Evolutionary conservation across 2,888 invertebrate species (phyloP).

Genomic region (Sinodicranocentrus sp.): DNA sequence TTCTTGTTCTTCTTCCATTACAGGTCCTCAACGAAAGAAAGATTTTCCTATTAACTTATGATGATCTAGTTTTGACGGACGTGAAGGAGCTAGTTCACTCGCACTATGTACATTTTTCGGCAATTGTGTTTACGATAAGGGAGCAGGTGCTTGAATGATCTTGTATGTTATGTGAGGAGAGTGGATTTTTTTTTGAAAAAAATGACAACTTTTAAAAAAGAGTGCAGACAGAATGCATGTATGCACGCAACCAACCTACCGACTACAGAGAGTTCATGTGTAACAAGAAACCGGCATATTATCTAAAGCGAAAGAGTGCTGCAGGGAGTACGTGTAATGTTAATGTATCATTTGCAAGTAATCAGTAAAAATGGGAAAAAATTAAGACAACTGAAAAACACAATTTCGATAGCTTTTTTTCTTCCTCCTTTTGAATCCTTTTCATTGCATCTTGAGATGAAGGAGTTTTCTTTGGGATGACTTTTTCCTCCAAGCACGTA

Average conservation of each 20-base stretch:
- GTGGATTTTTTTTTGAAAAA: conserved; percentile 38
- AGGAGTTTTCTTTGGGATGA: background rate
- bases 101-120: conserved; percentile 11
- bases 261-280: conserved; percentile 30
- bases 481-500: conserved; percentile 43
- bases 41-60: conserved; percentile 59
- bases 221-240: conserved; percentile 23
- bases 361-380: conserved; percentile 39
- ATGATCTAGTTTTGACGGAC: conserved; percentile 69
- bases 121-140: background rate
- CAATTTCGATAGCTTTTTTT: conserved; percentile 1
- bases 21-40: conserved; percentile 33
- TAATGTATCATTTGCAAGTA: conserved; percentile 42
- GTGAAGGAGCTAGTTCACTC: conserved; percentile 27
- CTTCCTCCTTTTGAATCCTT: background rate
- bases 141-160: conserved; percentile 60
- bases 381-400: conserved; percentile 31
- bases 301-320: conserved; percentile 33
- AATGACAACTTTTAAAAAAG: conserved; percentile 28
- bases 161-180: background rate
- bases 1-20: conserved; percentile 48
- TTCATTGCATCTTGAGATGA: background rate
- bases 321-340: conserved; percentile 54
- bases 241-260: conserved; percentile 43
- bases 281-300: conserved; percentile 46